phyloP scores from a whole-genome alignment of 1,140 invertebrate species.

The Drosophila murphyi region DNA sequence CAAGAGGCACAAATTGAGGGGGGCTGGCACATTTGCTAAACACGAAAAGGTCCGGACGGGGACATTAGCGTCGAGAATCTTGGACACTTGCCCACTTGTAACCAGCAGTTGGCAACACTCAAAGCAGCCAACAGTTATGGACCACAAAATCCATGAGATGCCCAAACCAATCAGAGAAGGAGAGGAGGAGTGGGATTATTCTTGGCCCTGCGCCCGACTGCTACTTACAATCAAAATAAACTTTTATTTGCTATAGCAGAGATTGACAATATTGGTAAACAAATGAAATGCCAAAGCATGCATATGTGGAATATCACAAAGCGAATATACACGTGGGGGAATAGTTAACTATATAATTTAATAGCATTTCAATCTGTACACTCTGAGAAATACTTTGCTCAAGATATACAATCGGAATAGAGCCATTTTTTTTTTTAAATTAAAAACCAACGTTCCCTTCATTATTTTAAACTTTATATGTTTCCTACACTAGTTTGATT shows the following conservation, averaged over 20 bases:
- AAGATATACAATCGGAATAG: too few species aligned
- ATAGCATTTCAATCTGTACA: conserved; percentile 9
- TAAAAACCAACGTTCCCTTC: too few species aligned
- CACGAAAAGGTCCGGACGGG: conserved; percentile 69
- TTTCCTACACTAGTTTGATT: too few species aligned
- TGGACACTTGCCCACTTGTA: conserved; percentile 65
- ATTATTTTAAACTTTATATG: too few species aligned
- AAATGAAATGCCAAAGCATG: conserved; percentile 16
- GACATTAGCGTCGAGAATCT: conserved; percentile 65
- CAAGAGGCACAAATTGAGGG: conserved; percentile 15
- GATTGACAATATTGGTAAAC: conserved; percentile 43
- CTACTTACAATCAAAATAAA: conserved; percentile 74
- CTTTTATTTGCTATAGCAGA: conserved; percentile 64
- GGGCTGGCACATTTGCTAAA: conserved; percentile 17
- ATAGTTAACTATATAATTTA: background rate
- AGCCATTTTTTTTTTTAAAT: too few species aligned
- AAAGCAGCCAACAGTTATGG: conserved; percentile 51
- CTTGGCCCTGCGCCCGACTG: conserved; percentile 36
- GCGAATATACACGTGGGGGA: background rate
- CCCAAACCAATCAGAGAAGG: conserved; percentile 3
- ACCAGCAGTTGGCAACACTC: conserved; percentile 34
- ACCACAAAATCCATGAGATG: conserved; percentile 42
- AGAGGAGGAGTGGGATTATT: background rate
- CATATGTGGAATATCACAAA: conserved; percentile 33
- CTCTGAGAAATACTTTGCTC: too few species aligned